Base-by-base conservation (phyloP, 2,113 vertebrate species). In the Rhegmatorhina hoffmannsi region DNA sequence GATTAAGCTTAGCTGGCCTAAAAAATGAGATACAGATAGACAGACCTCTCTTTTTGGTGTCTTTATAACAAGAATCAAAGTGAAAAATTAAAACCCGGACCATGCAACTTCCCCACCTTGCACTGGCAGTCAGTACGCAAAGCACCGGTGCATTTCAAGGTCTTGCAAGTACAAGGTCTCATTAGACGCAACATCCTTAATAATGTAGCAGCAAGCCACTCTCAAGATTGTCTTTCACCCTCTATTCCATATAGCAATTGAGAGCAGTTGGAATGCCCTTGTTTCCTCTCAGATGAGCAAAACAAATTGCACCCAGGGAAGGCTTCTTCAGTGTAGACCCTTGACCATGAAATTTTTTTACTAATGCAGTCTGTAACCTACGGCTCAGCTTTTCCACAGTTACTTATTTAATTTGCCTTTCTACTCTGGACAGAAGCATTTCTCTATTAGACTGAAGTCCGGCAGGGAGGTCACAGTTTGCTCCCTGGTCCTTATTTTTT, bases 81-180 rank as follows among this genome's bases (percentile, higher is more conserved):
- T 55, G 74, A 87, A 94, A 92, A 95, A 93, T 84, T 62, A 84
- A 95, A 95, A 93, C 43, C n/a, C 56, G 76, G 68, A 84, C 78
- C 58, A 60, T 31, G 52, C 80, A 93, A 86, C 66, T 55, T 94
- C 80, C 77, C 60, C 73, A 96, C 29, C 55, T 82, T 16, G 1
- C 50, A 43, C 2, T 93, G 90, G 90, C 90, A 96, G 60, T n/a
- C 96, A 94, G 90, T 63, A 84, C 26, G 7, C 47, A 86, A 95
- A 69, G 76, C 79, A 84, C 40, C 34, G 38, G 72, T 87, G 90
- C 90, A 87, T 96, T 96, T 95, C 92, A 96, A 97, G 96, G 96
- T 92, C 96, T 89, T 89, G 84, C 90, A 90, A 96, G 95, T 92
- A 84, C 92, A 96, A 96, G 94, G 93, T 84, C 92, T 95, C 92